These are phyloP conservation scores for Percopsis omiscomaycus DNA, from an alignment of 2,797 vertebrate genomes.

Conservation along the genomic window DNA sequence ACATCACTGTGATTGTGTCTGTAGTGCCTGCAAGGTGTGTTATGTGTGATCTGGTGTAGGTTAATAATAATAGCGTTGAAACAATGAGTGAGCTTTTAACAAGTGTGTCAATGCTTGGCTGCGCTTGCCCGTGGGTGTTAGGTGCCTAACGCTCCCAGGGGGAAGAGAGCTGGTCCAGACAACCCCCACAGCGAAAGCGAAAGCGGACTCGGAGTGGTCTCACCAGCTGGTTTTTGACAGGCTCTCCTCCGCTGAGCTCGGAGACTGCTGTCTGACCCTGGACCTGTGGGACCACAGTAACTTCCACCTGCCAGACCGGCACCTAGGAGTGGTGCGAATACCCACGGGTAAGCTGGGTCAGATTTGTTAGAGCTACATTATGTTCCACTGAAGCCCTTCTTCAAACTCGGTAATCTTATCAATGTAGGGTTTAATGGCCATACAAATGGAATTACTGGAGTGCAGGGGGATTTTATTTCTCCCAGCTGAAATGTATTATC, in stretches of 20 bases:
- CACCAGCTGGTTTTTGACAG: slow-evolving; percentile 74
- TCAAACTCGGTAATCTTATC: not conserved
- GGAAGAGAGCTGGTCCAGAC: slow-evolving; percentile 58
- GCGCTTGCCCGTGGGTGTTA: slow-evolving; percentile 38
- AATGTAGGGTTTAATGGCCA: slow-evolving; percentile 6
- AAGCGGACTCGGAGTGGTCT: slow-evolving; percentile 70
- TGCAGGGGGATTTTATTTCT: slow-evolving; percentile 23
- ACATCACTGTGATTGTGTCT: slow-evolving; percentile 29
- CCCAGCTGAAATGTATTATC: slow-evolving; percentile 31
- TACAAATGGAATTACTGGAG: slow-evolving; percentile 30
- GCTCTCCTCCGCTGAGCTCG: slow-evolving; percentile 63
- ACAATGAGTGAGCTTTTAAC: slow-evolving; percentile 53
- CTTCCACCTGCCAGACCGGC: slow-evolving; percentile 53
- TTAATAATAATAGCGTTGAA: not conserved
- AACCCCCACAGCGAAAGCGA: slow-evolving; percentile 69
- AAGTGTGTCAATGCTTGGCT: not conserved
- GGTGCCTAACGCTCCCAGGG: slow-evolving; percentile 72
- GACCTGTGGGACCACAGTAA: slow-evolving; percentile 71
- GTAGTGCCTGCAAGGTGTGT: slow-evolving; percentile 35
- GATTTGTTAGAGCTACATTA: too few species aligned
- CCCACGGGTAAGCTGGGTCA: slow-evolving; percentile 46
- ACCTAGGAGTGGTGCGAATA: slow-evolving; percentile 63
- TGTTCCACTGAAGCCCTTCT: not conserved
- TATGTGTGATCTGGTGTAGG: slow-evolving; percentile 49
- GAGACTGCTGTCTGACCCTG: slow-evolving; percentile 63